Conservation (phyloP, 2,888 invertebrate species). For the Beris morrisii region DNA sequence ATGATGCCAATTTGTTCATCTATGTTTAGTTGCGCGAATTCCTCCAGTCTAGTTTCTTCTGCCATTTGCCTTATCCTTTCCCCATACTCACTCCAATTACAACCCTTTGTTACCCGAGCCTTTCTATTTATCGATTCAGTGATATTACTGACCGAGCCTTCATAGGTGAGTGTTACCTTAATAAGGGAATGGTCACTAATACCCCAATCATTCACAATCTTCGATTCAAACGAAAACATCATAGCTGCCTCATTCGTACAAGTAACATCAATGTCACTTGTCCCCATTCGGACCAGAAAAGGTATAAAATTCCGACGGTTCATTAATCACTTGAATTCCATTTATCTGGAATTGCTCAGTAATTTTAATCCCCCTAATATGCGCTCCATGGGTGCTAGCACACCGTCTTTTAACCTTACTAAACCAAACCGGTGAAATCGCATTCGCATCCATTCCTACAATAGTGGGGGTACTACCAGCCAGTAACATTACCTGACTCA, state of each 20-base stretch:
- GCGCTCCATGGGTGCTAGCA: too few relatives aligned
- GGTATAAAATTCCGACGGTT: neutral
- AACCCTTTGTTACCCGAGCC: neutral
- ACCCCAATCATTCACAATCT: too few relatives aligned
- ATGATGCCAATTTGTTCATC: neutral
- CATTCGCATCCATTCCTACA: neutral
- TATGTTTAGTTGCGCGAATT: neutral
- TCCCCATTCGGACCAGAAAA: neutral
- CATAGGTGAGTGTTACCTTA: neutral
- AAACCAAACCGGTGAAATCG: neutral
- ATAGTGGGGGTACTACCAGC: neutral
- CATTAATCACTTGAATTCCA: neutral
- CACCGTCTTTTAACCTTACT: neutral
- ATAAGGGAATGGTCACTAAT: neutral
- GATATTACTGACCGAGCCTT: too few relatives aligned
- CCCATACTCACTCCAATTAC: neutral
- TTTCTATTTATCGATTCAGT: too few relatives aligned
- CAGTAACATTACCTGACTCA: neutral
- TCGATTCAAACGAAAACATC: too few relatives aligned
- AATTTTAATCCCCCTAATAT: neutral
- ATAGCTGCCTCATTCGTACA: too few relatives aligned
- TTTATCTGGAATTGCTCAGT: neutral
- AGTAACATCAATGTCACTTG: neutral
- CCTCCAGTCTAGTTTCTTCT: neutral
- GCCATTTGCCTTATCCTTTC: neutral